Base-by-base conservation (phyloP, 2,797 vertebrate genomes). In the Dendrocincla fuliginosa region DNA sequence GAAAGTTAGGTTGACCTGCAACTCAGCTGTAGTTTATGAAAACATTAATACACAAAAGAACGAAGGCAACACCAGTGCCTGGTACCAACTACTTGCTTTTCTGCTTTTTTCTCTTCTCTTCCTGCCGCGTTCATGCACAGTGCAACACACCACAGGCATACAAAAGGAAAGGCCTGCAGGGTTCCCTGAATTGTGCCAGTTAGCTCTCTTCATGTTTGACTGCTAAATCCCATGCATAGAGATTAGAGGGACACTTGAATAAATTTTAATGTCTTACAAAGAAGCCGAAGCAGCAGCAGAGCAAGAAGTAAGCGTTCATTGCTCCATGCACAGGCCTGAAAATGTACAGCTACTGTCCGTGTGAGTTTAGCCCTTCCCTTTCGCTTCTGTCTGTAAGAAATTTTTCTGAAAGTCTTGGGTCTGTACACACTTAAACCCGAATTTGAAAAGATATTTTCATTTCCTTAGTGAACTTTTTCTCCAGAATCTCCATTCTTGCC, bases 101-200 rank as follows among this genome's bases (percentile, higher is more conserved):
- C 83, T 89, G 63, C 35, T 60, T 71, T 81, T 47, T 83, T 80
- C 42, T 78, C 33, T 80, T 65, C 52, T 49, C 11, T 63, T 85
- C 78, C 79, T 83, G 33, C 35, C 85, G 24, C 78, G 87, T 95
- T 91, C 82, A 89, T 30, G 71, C 68, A 60, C 24, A 56, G 71
- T 2, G 1, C 70, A 83, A 87, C 69, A 83, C 75, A 24, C 82
- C 56, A 75, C 60, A 44, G 57, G 76, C 87, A 77, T 49, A 89
- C 56, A 89, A 89, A 92, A 64, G n/a, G 35, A 87, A 64, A 87
- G n/a, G 70, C 41, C 84, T 83, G 81, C 84, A 79, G 78, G 68
- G 84, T 67, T 93, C 82, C 84, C 73, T 65, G 84, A 77, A 87
- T 56, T 57, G 84, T 83, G 92, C 60, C 53, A 56, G 63, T 89